These are phyloP conservation scores for Metallyticus violacea DNA, from an alignment of 2,888 invertebrate species.

Conservation along the genomic window DNA sequence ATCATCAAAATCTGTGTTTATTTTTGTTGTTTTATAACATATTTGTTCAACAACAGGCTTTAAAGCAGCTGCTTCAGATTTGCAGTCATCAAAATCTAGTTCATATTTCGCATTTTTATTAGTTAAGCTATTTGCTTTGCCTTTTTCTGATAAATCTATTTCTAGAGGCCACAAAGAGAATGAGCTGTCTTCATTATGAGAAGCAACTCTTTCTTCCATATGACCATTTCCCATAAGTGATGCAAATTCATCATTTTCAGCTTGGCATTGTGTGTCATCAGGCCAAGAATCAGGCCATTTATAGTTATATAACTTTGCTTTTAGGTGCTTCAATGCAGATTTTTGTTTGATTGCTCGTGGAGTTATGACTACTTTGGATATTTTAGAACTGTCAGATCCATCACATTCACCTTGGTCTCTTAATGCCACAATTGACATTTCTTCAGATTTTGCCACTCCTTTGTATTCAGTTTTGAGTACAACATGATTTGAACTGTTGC, in stretches of 20 bases:
- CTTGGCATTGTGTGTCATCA: neutral
- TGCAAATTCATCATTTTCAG: neutral
- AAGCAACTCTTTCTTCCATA: neutral
- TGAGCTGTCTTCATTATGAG: neutral
- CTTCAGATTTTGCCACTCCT: neutral
- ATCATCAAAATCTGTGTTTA: neutral
- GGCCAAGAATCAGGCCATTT: constrained; percentile 5
- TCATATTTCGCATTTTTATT: too few relatives aligned
- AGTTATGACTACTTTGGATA: neutral
- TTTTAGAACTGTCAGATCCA: too few relatives aligned
- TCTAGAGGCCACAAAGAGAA: neutral
- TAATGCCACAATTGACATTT: neutral
- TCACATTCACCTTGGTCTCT: neutral
- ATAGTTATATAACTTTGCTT: neutral
- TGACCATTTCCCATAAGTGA: neutral
- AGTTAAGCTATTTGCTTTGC: neutral
- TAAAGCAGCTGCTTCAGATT: neutral
- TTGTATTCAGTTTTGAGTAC: neutral
- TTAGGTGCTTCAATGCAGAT: neutral
- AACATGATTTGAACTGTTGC: neutral
- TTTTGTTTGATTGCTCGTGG: neutral
- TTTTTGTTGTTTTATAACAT: neutral
- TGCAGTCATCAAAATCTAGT: neutral
- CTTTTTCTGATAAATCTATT: neutral
- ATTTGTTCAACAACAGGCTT: neutral